Evolutionary conservation across 2,797 vertebrate species (phyloP).

Genomic region (Megaceryle alcyon): DNA sequence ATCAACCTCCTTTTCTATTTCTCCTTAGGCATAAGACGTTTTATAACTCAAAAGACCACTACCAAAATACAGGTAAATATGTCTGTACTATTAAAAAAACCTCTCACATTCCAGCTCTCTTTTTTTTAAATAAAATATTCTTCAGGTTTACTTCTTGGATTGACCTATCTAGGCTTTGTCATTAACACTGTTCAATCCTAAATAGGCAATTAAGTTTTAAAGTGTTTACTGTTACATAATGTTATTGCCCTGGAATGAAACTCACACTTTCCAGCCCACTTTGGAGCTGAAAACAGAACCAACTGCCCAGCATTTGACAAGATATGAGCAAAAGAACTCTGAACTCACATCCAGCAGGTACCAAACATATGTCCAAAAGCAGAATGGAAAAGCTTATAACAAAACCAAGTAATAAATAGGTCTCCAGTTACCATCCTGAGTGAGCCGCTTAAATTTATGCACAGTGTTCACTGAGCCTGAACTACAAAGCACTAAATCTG

Average conservation of each 20-base stretch:
- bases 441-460: background rate
- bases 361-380: background rate
- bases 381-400: background rate
- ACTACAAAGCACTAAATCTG: background rate
- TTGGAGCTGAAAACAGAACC: background rate
- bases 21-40: background rate
- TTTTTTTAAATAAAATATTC: background rate
- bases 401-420: background rate
- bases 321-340: background rate
- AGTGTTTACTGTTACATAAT: conserved; percentile 48
- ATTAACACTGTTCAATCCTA: conserved; percentile 13
- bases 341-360: background rate
- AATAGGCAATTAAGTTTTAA: conserved; percentile 49
- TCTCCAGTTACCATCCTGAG: background rate
- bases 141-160: background rate
- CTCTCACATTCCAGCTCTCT: background rate
- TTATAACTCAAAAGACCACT: background rate
- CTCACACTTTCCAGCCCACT: background rate
- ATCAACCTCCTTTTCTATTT: background rate
- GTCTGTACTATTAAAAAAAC: background rate
- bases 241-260: conserved; percentile 52
- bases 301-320: background rate
- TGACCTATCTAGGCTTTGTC: conserved; percentile 9
- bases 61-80: background rate
- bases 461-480: background rate